Base-by-base conservation (phyloP, 2,888 invertebrate genomes). In the Lissocephala sabroskyi region DNA sequence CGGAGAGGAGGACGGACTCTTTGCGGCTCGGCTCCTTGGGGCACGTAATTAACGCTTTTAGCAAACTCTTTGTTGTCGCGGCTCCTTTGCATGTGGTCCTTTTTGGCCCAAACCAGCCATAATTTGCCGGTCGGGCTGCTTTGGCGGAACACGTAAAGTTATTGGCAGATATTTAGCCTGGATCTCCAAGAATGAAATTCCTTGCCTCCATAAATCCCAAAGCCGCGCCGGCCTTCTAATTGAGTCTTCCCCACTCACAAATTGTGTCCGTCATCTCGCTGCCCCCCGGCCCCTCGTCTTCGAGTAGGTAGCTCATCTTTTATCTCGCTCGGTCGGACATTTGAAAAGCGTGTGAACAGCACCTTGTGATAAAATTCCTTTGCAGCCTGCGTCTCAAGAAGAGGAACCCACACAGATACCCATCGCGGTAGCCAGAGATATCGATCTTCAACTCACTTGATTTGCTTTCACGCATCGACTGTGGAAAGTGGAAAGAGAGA, bases 31-130 rank as follows among this genome's bases (percentile, higher is more conserved):
- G 50, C 49, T 52, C 28, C 18, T 11, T 37, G 54, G 55, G 70
- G 74, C 59, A 66, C 61, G 67, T 81, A 81, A 81, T 80, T 80
- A 80, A 80, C 79, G 80, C 80, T 80, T 81, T 80, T 81, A 77
- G 73, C 75, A 65, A 63, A 66, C 67, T 73, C 66, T 66, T 64
- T 63, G 54, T 62, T 59, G 58, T 53, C n/a, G 52, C 48, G 16
- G 33, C 33, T 55, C 32, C 42, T 17, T 6, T 29, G 13, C 14
- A 16, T 33, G 13, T 29, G 32, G 16, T 48, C 35, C 29, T 41
- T 46, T 30, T 56, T 56, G 65, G 23, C 23, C 3, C 4, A 5
- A 3, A 23, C 23, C 7, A 57, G 49, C 46, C 16, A 52, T 73
- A 70, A 53, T 73, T 68, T 68, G 9, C 4, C 30, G 3, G 30